phyloP scores from a whole-genome alignment of 2,113 vertebrate genomes.

The Pithys albifrons region DNA sequence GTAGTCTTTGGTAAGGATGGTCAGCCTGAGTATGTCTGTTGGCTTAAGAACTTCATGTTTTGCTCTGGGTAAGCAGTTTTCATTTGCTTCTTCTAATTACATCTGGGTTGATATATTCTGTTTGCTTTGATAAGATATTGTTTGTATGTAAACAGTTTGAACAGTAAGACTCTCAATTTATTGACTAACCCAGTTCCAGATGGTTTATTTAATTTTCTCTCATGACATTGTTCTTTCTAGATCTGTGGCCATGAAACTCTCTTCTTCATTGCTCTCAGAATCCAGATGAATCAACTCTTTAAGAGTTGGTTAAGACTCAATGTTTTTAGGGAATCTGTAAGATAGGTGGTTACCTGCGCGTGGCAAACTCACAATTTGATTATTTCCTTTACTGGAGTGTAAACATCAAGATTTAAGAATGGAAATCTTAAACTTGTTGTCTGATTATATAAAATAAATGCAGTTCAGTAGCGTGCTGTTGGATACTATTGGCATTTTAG shows the following conservation, averaged over 20 bases:
- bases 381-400: neutral
- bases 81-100: neutral
- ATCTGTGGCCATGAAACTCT: neutral
- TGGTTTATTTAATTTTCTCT: neutral
- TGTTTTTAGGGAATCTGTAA: neutral
- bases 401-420: neutral
- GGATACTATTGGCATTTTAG: neutral
- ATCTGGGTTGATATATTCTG: neutral
- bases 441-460: neutral
- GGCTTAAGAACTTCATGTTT: neutral
- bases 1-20: neutral
- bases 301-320: neutral
- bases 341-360: neutral
- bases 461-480: neutral
- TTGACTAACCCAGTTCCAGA: neutral
- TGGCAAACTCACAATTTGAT: neutral
- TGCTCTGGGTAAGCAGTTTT: neutral
- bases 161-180: neutral
- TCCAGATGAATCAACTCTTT: neutral
- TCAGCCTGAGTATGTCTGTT: neutral
- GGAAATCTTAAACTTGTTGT: neutral
- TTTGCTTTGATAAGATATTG: neutral
- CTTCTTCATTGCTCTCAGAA: neutral
- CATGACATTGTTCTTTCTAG: neutral
- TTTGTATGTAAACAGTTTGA: neutral